Conservation (phyloP, 2,888 invertebrate species). For the Pristionchus japonicus region DNA sequence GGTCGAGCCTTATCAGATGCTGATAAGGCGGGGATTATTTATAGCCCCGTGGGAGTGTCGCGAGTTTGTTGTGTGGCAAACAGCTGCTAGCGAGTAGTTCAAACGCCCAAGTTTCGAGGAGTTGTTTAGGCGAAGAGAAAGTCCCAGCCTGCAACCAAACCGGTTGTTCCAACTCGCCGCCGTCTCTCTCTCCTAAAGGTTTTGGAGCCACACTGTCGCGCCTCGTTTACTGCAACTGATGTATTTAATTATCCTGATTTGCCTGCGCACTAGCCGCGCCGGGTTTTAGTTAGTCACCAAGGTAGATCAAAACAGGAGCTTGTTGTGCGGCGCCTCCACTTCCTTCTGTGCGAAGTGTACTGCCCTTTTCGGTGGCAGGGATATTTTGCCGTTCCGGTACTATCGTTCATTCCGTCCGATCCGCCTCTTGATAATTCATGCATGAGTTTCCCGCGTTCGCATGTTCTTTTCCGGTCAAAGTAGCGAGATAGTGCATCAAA, state of each 20-base stretch:
- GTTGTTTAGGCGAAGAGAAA: not conserved
- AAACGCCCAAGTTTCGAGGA: not conserved
- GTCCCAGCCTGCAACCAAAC: not conserved
- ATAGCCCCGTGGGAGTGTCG: not conserved
- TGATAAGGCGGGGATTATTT: slow-evolving; percentile 16
- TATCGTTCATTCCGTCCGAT: not conserved
- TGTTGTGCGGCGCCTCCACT: not conserved
- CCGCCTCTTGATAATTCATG: not conserved
- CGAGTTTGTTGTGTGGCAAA: not conserved
- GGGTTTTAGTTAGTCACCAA: not conserved
- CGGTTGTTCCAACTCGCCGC: not conserved
- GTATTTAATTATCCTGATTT: not conserved
- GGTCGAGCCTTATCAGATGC: not conserved
- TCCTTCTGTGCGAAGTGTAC: not conserved
- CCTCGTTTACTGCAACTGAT: not conserved
- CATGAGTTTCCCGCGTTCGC: not conserved
- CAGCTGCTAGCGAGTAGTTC: not conserved
- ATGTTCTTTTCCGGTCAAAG: not conserved
- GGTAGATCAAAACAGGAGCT: not conserved
- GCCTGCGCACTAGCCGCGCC: not conserved
- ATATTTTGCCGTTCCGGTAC: slow-evolving; percentile 1
- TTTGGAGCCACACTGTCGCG: slow-evolving; percentile 31
- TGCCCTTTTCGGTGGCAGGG: not conserved
- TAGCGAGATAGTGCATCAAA: not conserved
- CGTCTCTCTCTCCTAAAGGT: not conserved